These are phyloP conservation scores for Frieseomelitta varia DNA, from an alignment of 1,140 invertebrate genomes.

Conservation along the genomic window DNA sequence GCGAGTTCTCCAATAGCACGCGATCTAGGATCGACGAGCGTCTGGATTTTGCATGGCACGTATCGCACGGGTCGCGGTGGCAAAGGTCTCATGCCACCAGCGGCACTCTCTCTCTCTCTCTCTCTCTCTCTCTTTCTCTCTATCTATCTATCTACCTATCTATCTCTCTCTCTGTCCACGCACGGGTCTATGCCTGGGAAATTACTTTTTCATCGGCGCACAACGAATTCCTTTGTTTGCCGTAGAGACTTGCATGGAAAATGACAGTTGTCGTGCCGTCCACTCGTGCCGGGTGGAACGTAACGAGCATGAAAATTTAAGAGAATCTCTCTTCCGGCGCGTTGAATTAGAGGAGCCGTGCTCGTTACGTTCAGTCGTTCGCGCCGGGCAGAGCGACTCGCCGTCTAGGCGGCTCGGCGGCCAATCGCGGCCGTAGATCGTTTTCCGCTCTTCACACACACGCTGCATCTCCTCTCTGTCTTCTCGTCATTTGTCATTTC, in stretches of 20 bases:
- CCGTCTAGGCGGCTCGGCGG: conserved; percentile 19
- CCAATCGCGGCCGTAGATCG: conserved; percentile 33
- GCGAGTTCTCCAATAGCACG: background rate
- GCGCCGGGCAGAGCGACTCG: conserved; percentile 1
- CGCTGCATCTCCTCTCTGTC: conserved; percentile 62
- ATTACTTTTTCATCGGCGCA: conserved; percentile 36
- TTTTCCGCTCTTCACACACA: conserved; percentile 45
- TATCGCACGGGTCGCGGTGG: background rate
- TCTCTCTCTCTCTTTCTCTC: no score
- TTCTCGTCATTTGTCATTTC: conserved; percentile 67
- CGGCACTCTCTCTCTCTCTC: no score
- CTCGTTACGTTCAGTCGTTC: conserved; percentile 32
- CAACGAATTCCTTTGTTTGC: conserved; percentile 19
- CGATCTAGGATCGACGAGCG: conserved; percentile 2
- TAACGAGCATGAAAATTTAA: conserved; percentile 23
- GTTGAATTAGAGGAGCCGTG: background rate
- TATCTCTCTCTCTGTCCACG: conserved; percentile 11
- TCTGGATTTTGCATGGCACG: conserved; percentile 6
- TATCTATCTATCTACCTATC: no score
- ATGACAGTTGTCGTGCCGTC: conserved; percentile 13
- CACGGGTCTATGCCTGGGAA: conserved; percentile 14
- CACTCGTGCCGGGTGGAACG: background rate
- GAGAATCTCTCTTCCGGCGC: background rate
- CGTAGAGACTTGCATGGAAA: conserved; percentile 33
- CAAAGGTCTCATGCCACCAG: background rate